These are phyloP conservation scores for Podargus strigoides DNA, from an alignment of 2,797 vertebrate species.

Conservation along the genomic window DNA sequence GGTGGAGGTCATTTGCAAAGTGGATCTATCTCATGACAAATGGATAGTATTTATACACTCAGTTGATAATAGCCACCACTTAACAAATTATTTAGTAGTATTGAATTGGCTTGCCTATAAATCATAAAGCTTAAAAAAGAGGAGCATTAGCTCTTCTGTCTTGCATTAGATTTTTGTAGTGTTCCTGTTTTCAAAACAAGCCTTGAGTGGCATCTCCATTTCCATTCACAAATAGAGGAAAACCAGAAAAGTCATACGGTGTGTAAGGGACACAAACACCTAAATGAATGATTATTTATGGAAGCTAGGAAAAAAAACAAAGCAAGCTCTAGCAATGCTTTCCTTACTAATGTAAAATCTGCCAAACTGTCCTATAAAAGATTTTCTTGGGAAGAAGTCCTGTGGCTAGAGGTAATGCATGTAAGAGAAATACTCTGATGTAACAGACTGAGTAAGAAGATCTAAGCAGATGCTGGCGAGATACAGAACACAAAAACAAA, in stretches of 20 bases:
- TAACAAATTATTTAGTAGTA: background rate
- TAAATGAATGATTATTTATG: background rate
- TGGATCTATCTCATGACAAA: background rate
- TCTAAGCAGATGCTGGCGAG: background rate
- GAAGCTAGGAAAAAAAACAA: background rate
- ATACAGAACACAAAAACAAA: background rate
- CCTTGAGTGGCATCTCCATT: background rate
- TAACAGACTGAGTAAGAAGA: background rate
- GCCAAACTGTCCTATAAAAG: background rate
- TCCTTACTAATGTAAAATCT: background rate
- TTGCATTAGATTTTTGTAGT: background rate
- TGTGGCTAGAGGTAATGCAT: background rate
- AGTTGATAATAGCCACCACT: background rate
- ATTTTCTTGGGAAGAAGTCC: background rate
- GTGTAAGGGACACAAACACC: background rate
- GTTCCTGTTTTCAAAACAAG: background rate
- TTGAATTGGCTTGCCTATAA: background rate
- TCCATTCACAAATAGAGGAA: background rate
- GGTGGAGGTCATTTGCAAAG: background rate
- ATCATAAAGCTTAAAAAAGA: background rate
- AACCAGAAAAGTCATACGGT: background rate
- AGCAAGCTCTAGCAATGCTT: background rate
- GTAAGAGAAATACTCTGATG: background rate
- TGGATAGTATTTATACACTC: background rate
- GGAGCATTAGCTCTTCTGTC: background rate